phyloP scores from a whole-genome alignment of 2,888 invertebrate genomes.

The Drepanosiphum platanoidis region DNA sequence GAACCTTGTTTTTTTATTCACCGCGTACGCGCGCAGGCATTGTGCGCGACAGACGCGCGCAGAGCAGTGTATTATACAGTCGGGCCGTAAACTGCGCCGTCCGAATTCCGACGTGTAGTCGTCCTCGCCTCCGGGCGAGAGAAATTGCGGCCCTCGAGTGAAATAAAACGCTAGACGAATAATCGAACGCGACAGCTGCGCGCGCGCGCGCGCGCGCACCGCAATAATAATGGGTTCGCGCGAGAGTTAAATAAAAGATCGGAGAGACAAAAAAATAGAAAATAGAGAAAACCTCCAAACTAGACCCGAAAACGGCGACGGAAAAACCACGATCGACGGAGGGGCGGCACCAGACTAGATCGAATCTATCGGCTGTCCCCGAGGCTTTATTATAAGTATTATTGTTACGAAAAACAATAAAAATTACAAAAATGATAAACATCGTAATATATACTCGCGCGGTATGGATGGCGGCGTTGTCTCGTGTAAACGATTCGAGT shows the following conservation, averaged over 20 bases:
- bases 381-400: no score
- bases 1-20: neutral
- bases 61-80: neutral
- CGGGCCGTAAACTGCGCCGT: neutral
- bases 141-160: neutral
- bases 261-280: neutral
- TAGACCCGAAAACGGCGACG: no score
- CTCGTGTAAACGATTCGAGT: no score
- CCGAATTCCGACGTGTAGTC: neutral
- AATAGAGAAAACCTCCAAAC: no score
- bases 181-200: neutral
- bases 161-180: neutral
- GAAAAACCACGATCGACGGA: no score
- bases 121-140: neutral
- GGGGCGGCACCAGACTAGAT: no score
- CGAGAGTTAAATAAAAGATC: neutral
- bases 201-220: neutral
- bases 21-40: neutral
- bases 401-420: no score
- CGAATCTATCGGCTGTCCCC: no score
- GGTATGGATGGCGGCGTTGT: no score
- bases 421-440: no score
- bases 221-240: no score
- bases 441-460: no score
- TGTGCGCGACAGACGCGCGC: neutral